These are phyloP conservation scores for Sphaerophoria taeniata DNA, from an alignment of 2,888 invertebrate species.

Conservation along the genomic window DNA sequence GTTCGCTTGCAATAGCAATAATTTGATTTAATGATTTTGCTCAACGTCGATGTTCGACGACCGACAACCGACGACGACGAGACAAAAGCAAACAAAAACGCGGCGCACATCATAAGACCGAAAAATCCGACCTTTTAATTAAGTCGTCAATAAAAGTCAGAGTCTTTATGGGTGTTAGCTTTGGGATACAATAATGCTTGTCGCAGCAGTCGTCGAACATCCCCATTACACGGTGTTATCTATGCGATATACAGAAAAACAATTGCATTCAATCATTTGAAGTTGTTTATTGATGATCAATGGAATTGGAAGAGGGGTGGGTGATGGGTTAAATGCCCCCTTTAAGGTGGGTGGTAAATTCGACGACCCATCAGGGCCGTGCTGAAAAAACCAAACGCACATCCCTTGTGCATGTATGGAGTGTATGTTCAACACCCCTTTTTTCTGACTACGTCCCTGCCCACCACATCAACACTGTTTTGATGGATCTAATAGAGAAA, in stretches of 20 bases:
- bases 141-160: constrained; percentile 72
- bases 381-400: background rate
- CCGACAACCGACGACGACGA: constrained; percentile 56
- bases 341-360: constrained; percentile 38
- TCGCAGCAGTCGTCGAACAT: constrained; percentile 39
- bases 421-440: too few species aligned
- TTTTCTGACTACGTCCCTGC: background rate
- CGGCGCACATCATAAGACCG: constrained; percentile 41
- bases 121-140: constrained; percentile 61
- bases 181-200: constrained; percentile 51
- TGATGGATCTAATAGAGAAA: constrained; percentile 1
- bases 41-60: constrained; percentile 43
- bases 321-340: background rate
- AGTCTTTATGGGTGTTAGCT: constrained; percentile 52
- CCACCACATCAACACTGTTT: background rate
- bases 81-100: constrained; percentile 72
- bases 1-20: constrained; percentile 60
- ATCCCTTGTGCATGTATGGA: too few species aligned
- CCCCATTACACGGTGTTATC: constrained; percentile 1
- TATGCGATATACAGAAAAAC: constrained; percentile 48
- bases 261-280: constrained; percentile 73
- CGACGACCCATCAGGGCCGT: constrained; percentile 13
- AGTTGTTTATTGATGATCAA: constrained; percentile 67
- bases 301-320: constrained; percentile 26
- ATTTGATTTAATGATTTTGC: constrained; percentile 70